Evolutionary conservation across 2,888 invertebrate species (phyloP).

Genomic region (Aquatica leii): DNA sequence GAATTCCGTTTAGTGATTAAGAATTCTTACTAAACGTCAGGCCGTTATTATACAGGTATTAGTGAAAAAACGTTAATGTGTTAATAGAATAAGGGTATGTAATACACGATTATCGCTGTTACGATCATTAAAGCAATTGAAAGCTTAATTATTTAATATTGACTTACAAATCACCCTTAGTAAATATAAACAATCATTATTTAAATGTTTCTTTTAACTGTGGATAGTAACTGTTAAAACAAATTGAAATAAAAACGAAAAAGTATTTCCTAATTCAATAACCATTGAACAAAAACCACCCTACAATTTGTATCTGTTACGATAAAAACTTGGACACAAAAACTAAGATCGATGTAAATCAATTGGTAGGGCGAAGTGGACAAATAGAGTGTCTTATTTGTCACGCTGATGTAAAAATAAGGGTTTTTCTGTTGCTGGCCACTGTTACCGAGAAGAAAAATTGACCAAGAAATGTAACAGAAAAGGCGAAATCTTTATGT

Average conservation of each 20-base stretch:
- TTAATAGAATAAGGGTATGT: conserved; percentile 14
- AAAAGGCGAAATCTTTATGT: conserved; percentile 17
- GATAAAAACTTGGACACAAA: conserved; percentile 36
- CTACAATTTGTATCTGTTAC: conserved; percentile 35
- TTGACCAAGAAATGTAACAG: conserved; percentile 40
- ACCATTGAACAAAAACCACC: conserved; percentile 30
- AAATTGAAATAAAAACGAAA: too few species aligned
- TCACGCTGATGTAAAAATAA: conserved; percentile 58
- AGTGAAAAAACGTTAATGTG: background rate
- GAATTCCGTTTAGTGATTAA: too few species aligned
- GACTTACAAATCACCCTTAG: too few species aligned
- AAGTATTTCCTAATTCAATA: conserved; percentile 34
- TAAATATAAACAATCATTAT: too few species aligned
- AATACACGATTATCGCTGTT: background rate
- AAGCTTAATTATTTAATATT: too few species aligned
- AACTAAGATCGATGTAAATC: conserved; percentile 58
- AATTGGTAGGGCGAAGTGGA: conserved; percentile 58
- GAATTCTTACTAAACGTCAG: too few species aligned
- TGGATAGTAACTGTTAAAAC: too few species aligned
- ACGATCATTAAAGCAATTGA: too few species aligned
- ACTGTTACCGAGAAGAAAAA: conserved; percentile 49
- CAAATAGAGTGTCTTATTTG: conserved; percentile 61
- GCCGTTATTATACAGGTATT: too few species aligned
- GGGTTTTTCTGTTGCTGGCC: conserved; percentile 49
- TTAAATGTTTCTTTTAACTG: too few species aligned